These are phyloP conservation scores for Climacteris rufus DNA, from an alignment of 2,113 vertebrate genomes.

Conservation along the genomic window DNA sequence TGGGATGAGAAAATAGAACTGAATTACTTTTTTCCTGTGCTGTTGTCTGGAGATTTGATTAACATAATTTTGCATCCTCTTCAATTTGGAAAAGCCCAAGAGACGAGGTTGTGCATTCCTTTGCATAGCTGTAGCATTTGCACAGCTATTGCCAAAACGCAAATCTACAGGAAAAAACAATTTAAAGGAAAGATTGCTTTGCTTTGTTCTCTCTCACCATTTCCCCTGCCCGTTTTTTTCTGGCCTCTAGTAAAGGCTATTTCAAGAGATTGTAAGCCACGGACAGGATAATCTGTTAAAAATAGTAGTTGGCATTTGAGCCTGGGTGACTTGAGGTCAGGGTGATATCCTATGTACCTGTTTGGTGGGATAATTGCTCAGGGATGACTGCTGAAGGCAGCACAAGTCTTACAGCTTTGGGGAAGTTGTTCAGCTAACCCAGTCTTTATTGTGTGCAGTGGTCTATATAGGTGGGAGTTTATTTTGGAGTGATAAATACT, in stretches of 20 bases:
- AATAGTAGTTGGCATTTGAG: background rate
- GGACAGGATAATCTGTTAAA: background rate
- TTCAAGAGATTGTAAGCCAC: background rate
- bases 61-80: background rate
- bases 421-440: background rate
- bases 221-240: background rate
- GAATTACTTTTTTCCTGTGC: background rate
- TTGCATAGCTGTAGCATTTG: background rate
- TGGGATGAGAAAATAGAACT: background rate
- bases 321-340: background rate
- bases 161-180: background rate
- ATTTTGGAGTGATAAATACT: background rate
- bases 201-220: background rate
- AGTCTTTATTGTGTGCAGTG: background rate
- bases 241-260: background rate
- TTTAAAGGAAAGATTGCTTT: background rate
- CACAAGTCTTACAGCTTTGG: background rate
- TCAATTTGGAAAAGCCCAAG: background rate
- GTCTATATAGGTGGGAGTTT: background rate
- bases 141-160: background rate
- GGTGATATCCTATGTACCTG: background rate
- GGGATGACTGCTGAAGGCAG: background rate
- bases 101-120: background rate
- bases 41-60: background rate
- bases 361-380: background rate